phyloP scores from a whole-genome alignment of 2,113 vertebrate genomes.

The Austrofundulus limnaeus region DNA sequence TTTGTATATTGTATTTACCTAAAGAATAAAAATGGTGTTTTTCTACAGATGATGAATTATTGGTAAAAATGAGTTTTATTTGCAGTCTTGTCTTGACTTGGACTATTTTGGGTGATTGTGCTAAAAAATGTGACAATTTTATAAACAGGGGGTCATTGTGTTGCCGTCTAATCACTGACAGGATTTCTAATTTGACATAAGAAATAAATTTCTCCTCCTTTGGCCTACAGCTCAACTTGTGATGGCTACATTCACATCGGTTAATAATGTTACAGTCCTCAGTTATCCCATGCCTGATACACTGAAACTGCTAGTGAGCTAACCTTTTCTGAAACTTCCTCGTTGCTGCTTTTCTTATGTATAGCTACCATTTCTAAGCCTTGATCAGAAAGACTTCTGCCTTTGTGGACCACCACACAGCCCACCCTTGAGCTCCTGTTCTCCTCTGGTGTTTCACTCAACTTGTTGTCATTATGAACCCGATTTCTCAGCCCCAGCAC shows the following conservation, averaged over 20 bases:
- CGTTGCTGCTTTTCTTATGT: conserved; percentile 45
- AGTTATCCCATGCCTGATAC: conserved; percentile 76
- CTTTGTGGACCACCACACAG: conserved; percentile 37
- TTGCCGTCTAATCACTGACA: not conserved
- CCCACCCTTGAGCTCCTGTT: conserved; percentile 34
- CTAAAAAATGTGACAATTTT: not conserved
- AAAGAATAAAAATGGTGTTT: too few relatives aligned
- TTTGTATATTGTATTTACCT: too few relatives aligned
- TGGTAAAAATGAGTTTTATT: not conserved
- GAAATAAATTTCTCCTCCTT: not conserved
- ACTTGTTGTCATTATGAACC: conserved; percentile 68
- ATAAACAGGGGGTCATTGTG: fast-evolving
- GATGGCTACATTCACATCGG: not conserved
- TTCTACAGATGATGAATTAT: not conserved
- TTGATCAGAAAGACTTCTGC: conserved; percentile 21
- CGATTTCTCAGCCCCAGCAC: conserved; percentile 65
- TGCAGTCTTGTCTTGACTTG: not conserved
- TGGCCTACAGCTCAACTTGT: not conserved
- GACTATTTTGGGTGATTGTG: not conserved
- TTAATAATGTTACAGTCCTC: not conserved
- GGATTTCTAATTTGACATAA: not conserved
- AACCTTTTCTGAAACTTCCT: conserved; percentile 44
- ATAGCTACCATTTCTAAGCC: conserved; percentile 39
- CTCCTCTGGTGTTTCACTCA: conserved; percentile 37
- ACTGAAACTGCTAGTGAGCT: conserved; percentile 57